Evolutionary conservation across 2,797 vertebrate genomes (phyloP).

Genomic region (Anguilla megastoma): DNA sequence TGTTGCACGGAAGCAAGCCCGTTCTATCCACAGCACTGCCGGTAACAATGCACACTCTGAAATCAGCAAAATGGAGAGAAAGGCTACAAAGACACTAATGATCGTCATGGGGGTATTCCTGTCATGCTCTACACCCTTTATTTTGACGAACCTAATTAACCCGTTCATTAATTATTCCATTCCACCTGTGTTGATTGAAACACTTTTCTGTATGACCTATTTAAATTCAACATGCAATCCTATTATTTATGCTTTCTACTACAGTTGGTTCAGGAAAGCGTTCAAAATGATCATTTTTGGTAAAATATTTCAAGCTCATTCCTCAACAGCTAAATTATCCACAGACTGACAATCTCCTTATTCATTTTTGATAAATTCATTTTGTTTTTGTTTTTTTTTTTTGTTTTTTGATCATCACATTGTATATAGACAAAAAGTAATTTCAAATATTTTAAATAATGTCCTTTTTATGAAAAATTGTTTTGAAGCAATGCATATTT

Average conservation of each 20-base stretch:
- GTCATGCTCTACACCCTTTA: conserved; percentile 59
- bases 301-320: conserved; percentile 23
- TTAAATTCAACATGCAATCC: conserved; percentile 61
- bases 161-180: conserved; percentile 50
- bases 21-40: conserved; percentile 26
- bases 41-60: conserved; percentile 4
- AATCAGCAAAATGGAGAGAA: conserved; percentile 33
- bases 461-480: too few species aligned
- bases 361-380: not conserved
- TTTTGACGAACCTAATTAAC: conserved; percentile 51
- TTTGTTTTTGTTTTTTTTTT: not conserved
- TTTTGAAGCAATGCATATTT: too few species aligned
- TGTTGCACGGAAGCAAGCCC: conserved; percentile 41
- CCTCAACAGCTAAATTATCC: not conserved
- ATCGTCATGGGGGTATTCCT: conserved; percentile 49
- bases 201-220: conserved; percentile 57
- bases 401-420: too few species aligned
- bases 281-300: conserved; percentile 43
- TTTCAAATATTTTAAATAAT: too few species aligned
- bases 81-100: conserved; percentile 46
- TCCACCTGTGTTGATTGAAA: conserved; percentile 45
- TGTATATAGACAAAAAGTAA: too few species aligned
- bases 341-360: not conserved
- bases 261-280: conserved; percentile 61
- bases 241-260: conserved; percentile 61